phyloP scores from a whole-genome alignment of 2,113 vertebrate genomes.

The Arvicanthis niloticus region DNA sequence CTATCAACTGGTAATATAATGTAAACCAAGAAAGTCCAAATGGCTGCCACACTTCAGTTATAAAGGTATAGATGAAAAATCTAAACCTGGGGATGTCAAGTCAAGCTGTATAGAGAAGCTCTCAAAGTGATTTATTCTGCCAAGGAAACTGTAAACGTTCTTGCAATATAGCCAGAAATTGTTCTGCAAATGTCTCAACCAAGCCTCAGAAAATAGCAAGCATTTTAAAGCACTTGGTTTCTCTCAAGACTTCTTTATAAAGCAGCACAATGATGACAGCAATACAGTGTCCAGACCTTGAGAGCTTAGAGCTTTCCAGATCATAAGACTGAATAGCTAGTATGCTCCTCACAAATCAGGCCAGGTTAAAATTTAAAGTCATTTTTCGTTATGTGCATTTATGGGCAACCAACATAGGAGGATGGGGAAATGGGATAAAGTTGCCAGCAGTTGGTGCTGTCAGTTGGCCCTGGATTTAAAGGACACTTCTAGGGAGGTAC shows the following conservation, averaged over 20 bases:
- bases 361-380: not conserved
- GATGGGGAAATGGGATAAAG: not conserved
- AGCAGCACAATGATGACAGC: too few species aligned
- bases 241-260: not conserved
- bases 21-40: not conserved
- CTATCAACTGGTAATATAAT: not conserved
- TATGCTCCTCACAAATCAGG: not conserved
- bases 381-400: not conserved
- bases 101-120: not conserved
- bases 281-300: not conserved
- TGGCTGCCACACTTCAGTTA: not conserved
- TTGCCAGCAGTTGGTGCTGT: too few species aligned
- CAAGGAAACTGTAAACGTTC: not conserved
- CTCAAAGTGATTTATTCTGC: not conserved
- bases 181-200: not conserved
- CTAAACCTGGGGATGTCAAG: not conserved
- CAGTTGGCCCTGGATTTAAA: not conserved
- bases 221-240: not conserved
- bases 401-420: not conserved
- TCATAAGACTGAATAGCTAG: not conserved
- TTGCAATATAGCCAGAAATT: not conserved
- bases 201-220: not conserved
- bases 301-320: not conserved
- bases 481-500: not conserved
- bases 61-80: not conserved